A percentile compares a stretch with the other conserved stretches of the same genome.
phyloP scores from a whole-genome alignment of 2,888 invertebrate species.

The Pardosa pseudoannulata region DNA sequence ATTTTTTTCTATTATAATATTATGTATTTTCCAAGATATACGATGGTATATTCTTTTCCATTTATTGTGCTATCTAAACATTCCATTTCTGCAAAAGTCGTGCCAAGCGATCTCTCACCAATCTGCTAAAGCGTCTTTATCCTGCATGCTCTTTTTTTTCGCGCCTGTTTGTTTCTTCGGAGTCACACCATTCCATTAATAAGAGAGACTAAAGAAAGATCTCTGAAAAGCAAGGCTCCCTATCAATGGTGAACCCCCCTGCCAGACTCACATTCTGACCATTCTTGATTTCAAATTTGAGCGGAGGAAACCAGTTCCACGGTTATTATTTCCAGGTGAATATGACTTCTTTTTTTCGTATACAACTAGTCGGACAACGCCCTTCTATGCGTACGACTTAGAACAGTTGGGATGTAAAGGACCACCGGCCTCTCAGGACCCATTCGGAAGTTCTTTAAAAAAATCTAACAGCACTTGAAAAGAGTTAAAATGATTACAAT shows the following conservation, averaged over 20 bases:
- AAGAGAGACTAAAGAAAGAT: neutral
- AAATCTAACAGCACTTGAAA: too few species aligned
- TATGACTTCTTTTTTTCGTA: conserved; percentile 15
- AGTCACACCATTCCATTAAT: neutral
- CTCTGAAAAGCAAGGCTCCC: neutral
- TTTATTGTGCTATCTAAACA: too few species aligned
- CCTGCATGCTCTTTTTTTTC: too few species aligned
- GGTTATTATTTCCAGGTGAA: conserved; percentile 50
- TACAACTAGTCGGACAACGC: conserved; percentile 38
- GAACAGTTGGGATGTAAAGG: neutral
- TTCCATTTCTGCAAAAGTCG: too few species aligned
- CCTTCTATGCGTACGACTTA: conserved; percentile 18
- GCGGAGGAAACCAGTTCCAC: conserved; percentile 46
- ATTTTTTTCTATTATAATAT: too few species aligned
- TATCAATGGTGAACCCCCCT: neutral
- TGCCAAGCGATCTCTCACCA: too few species aligned
- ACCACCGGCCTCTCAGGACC: neutral
- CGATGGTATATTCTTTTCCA: too few species aligned
- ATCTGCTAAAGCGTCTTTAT: too few species aligned
- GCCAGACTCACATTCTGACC: conserved; percentile 7
- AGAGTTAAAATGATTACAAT: too few species aligned
- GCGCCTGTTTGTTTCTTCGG: neutral
- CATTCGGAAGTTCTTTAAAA: neutral
- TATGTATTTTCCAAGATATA: too few species aligned
- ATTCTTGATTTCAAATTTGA: conserved; percentile 50